These are phyloP conservation scores for Myopa tessellatipennis DNA, from an alignment of 2,888 invertebrate genomes.

Conservation along the genomic window DNA sequence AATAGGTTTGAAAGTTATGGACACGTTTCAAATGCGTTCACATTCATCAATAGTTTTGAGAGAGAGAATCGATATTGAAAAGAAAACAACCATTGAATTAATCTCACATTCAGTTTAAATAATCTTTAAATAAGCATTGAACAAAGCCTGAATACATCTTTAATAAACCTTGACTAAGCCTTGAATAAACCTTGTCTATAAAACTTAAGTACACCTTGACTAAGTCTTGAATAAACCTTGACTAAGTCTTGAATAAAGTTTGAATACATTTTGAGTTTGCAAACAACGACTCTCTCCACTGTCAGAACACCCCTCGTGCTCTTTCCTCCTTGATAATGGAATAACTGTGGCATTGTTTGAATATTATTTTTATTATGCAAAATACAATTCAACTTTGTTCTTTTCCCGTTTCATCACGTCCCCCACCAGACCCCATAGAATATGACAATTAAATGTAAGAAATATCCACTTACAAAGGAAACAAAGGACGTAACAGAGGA, in stretches of 20 bases:
- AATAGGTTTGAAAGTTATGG: slow-evolving; percentile 13
- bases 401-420: background rate
- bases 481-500: slow-evolving; percentile 16
- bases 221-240: too few relatives aligned
- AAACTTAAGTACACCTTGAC: too few relatives aligned
- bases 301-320: background rate
- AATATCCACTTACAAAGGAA: background rate
- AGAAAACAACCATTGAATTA: too few relatives aligned
- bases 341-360: slow-evolving; percentile 30
- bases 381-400: slow-evolving; percentile 34
- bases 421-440: background rate
- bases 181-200: too few relatives aligned
- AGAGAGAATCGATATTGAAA: background rate
- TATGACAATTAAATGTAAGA: slow-evolving; percentile 32
- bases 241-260: too few relatives aligned
- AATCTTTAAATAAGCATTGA: too few relatives aligned
- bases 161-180: too few relatives aligned
- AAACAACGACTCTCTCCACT: background rate
- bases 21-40: slow-evolving; percentile 17
- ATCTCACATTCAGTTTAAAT: too few relatives aligned
- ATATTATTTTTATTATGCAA: slow-evolving; percentile 30
- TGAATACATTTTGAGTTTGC: too few relatives aligned
- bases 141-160: too few relatives aligned
- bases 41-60: slow-evolving; percentile 6
- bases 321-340: background rate